Evolutionary conservation across 2,888 invertebrate species (phyloP), one percentile per base, ranked within the genome.

Genomic region (Drosophila recens): DNA sequence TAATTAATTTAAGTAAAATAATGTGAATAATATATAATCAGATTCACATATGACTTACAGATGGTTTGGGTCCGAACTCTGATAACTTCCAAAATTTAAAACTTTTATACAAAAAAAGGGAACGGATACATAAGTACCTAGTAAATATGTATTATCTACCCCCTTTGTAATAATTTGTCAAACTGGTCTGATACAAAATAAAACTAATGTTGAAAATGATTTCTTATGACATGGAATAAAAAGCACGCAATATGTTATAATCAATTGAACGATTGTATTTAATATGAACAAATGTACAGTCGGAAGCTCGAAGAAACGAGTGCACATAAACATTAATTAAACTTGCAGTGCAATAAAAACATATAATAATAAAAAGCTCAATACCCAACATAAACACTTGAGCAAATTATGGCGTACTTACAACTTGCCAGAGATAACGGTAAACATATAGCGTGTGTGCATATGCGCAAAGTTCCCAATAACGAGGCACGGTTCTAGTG

Each of bases 321-420:
- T 46, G 46, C 64, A 61, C 52, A 68, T 78, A 66, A 79, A 61
- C 82, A 85, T 81, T 81, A 85, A 81, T 82, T 81, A 85, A 82
- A 68, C 71, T 61, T 70, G 52, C 51, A 49, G 40, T 49, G 78
- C 78, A 71, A 83, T 81, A 78, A 78, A 67, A 69, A 68, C 65
- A 46, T 65, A 67, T 69, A 80, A 73, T 73, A 70, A 30, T 30
- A 30, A 30, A 80, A 73, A 77, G 74, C 80, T 80, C 81, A 74
- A 79, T 79, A 79, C 20, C 63, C 54, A 62, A 77, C 84, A 80
- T 80, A 80, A 80, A 80, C 80, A 80, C 82, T 78, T 80, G 85
- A 74, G 45, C 71, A 80, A 84, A 81, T 80, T 81, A 84, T 78
- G 71, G 82, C 67, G 75, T 67, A 82, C 80, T 84, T 74, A 84